A percentile compares a stretch with the other conserved stretches of the same genome.
Conservation (phyloP, 2,113 vertebrate genomes). For the Falco punctatus region DNA sequence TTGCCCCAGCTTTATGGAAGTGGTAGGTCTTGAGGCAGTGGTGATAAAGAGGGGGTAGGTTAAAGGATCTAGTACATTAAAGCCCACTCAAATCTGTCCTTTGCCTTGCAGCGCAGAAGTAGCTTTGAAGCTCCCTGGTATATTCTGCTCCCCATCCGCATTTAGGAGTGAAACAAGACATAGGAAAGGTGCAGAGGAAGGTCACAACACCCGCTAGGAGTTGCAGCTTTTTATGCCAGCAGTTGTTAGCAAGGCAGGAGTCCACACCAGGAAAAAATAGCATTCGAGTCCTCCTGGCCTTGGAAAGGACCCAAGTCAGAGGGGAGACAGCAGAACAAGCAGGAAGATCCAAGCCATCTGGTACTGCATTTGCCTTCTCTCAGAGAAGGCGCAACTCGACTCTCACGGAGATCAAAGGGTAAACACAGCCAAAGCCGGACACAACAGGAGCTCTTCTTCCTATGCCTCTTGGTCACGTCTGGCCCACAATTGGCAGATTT, state of each 20-base stretch:
- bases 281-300: not conserved
- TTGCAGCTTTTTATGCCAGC: not conserved
- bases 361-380: not conserved
- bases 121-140: not conserved
- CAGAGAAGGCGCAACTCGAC: not conserved
- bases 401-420: constrained; percentile 1
- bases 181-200: not conserved
- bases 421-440: not conserved
- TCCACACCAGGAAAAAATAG: not conserved
- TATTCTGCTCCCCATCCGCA: not conserved
- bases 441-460: not conserved
- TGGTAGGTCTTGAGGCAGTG: not conserved
- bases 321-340: not conserved
- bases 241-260: not conserved
- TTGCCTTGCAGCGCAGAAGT: not conserved
- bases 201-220: not conserved
- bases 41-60: not conserved
- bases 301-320: constrained; percentile 12
- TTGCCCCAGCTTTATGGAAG: not conserved
- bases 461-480: not conserved
- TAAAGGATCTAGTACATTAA: not conserved
- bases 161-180: not conserved
- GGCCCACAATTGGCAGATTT: not conserved
- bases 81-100: not conserved
- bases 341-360: not conserved